These are phyloP conservation scores for Drosophila tsacasi DNA, from an alignment of 1,140 invertebrate genomes.

Conservation along the genomic window DNA sequence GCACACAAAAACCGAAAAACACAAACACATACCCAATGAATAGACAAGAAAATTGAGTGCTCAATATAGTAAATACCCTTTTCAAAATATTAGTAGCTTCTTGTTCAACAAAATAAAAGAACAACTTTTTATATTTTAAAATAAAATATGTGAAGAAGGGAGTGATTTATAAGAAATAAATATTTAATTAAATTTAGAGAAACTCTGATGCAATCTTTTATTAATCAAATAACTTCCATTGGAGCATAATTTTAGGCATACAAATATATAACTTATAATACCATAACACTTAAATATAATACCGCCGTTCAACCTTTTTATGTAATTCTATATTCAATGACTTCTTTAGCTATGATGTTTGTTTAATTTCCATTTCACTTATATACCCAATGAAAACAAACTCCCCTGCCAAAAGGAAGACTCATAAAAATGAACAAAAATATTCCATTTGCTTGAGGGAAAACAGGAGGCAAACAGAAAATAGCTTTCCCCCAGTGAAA, in stretches of 20 bases:
- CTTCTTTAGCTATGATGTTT: neutral
- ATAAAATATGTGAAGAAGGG: no score
- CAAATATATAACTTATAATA: neutral
- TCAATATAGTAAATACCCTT: neutral
- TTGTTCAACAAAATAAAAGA: neutral
- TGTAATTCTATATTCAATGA: no score
- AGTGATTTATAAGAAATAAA: no score
- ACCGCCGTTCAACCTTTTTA: neutral
- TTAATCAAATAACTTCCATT: no score
- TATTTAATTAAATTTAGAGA: neutral
- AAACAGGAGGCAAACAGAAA: slow-evolving; percentile 19
- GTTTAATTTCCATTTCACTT: neutral
- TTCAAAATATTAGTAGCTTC: neutral
- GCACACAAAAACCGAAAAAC: neutral
- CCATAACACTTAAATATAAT: neutral
- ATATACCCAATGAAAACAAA: neutral
- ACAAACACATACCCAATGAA: slow-evolving; percentile 10
- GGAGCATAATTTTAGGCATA: neutral
- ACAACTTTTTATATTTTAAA: no score
- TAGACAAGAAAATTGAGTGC: neutral
- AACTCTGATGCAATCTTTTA: no score
- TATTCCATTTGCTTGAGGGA: slow-evolving; percentile 46
- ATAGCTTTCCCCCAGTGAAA: slow-evolving; percentile 30
- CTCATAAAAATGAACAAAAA: slow-evolving; percentile 48
- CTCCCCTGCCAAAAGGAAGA: slow-evolving; percentile 22